Evolutionary conservation across 35 echinoderm and acorn worm genomes (phyloP), one percentile per base, ranked within the genome.

Genomic region (Ophiothrix spiculata): DNA sequence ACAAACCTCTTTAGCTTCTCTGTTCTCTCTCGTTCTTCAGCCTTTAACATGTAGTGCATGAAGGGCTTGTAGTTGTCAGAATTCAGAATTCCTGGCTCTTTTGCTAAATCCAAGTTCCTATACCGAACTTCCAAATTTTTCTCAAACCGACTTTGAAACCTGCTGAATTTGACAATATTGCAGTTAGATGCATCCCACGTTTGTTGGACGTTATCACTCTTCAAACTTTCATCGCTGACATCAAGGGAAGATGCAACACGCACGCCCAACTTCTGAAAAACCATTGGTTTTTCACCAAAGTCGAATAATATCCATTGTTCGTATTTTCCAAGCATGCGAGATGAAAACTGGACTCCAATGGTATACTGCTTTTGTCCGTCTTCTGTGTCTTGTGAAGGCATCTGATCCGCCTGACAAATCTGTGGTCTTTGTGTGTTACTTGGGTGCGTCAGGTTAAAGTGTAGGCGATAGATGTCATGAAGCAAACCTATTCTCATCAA

Each of bases 261-360:
- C 1, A 69, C 60, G 32, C 36, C 28, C 33, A 84, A 37, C 31
- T 84, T 84, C 1, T 28, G 45, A 37, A 37, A 23, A 33, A 84
- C 35, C 3, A 36, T 36, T 19, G 81, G 81, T 21, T 69, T 60
- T 60, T 54, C 21, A 36, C 56, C 90, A 86, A 93, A 90, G 79
- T 92, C 90, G 56, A 97, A 92, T 11, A 97, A 82, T 17, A 97
- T 83, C 90, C 90, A 92, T 80, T 97, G 94, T 38, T 89, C 69
- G 79, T 90, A 93, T 16, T 40, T 42, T 31, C 95, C 95, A 35
- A 98, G 40, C 75, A 94, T 82, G 12, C 77, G 69, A 0, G 91
- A 88, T 37, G 64, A 56, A 54, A 93, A 98, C 16, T 81, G 64
- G 3, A 94, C 77, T n/a, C 77, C 56, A 41, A 94, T 84, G 0